A percentile compares a stretch with the other conserved stretches of the same genome.
Evolutionary conservation across 2,888 invertebrate species (phyloP).

Genomic region (Troides helena): DNA sequence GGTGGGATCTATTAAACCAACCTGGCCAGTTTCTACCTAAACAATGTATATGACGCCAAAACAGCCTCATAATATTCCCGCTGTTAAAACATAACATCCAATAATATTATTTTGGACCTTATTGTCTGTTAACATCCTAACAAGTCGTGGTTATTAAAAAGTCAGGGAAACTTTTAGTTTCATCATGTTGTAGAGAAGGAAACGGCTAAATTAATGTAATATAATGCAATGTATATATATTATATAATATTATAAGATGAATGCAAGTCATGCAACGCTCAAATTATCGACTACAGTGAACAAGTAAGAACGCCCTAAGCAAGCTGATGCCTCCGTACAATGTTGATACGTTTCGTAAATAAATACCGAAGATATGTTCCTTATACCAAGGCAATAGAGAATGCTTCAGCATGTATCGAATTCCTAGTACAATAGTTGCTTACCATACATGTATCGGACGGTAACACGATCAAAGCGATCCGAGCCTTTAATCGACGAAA

Average conservation of each 20-base stretch:
- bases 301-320: conserved; percentile 42
- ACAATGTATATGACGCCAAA: no score
- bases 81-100: no score
- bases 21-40: no score
- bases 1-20: no score
- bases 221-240: not conserved
- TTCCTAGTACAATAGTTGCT: conserved; percentile 16
- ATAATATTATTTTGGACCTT: no score
- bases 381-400: not conserved
- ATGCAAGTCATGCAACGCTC: conserved; percentile 36
- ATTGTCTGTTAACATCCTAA: no score
- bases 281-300: conserved; percentile 43
- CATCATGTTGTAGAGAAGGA: not conserved
- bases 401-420: conserved; percentile 1
- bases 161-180: not conserved
- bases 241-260: conserved; percentile 29
- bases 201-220: not conserved
- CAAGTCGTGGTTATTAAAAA: not conserved
- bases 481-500: conserved; percentile 45
- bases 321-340: conserved; percentile 46
- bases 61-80: no score
- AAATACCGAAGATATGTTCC: not conserved
- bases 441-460: conserved; percentile 43
- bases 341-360: not conserved
- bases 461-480: conserved; percentile 60